Evolutionary conservation across 2,888 invertebrate species (phyloP), one percentile per base, ranked within the genome.

Genomic region (Beris morrisii): DNA sequence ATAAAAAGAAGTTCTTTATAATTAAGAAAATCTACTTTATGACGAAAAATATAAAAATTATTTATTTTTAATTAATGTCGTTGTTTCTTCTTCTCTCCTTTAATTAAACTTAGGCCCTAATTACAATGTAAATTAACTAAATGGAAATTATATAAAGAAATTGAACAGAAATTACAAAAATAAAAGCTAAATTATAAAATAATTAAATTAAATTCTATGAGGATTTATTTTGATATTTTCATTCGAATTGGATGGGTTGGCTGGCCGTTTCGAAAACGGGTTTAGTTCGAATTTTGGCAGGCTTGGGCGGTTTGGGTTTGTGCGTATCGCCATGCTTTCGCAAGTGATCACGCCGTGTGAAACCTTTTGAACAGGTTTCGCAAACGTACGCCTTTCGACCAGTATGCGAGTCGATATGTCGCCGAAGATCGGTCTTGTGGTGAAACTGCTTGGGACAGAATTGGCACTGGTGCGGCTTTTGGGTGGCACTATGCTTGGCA

Each of bases 321-420:
- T 94, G 94, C 61, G 92, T 92, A 73, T 91, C 90, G 73, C 86
- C 84, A 79, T 93, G 93, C 79, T 94, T 93, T 71, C 91, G 85
- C 92, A 94, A 91, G 81, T 94, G 94, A 82, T 95, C 94, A 81
- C 92, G 92, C 72, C 94, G 86, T 73, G 92, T 93, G 80, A 95
- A 95, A 59, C 93, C 92, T 80, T 94, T 94, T 69, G 88, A 87
- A 79, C 94, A 95, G 70, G 86, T 86, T 73, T 87, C 86, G 81
- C 94, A 95, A 70, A 86, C 84, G 78, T 88, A 93, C 50, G 93
- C 93, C 78, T 92, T 93, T 74, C 88, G 86, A 57, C 92, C 92
- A n/a, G 90, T 90, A 78, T 94, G 94, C 72, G 91, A 84, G 79
- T 92, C 93, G 85, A 90, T 88, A 82, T 95, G 94, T 70, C 94